Evolutionary conservation across 2,888 invertebrate genomes (phyloP), one percentile per base, ranked within the genome.

Genomic region (Apamea monoglypha): DNA sequence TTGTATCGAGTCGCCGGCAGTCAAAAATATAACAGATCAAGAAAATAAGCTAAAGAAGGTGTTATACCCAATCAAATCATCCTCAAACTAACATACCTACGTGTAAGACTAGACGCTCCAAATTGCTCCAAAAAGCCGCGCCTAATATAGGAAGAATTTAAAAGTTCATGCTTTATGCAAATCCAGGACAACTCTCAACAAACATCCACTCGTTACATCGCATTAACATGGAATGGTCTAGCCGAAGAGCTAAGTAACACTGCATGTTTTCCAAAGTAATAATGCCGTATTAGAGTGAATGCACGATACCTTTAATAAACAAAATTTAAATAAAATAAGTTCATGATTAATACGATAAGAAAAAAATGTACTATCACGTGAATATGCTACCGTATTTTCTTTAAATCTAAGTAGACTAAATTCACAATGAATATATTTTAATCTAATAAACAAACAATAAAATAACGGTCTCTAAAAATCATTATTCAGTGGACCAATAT

Each of bases 401-500:
- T 50, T 36, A 21, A 50, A 69, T 53, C 36, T 25, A 47, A 66
- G 32, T 50, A 32, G 7, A 36, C 53, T 32, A n/a, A 56, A 64
- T 53, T 75, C 14, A 36, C 29, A 29, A 66, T 29, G 18, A 64
- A 64, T 53, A 25, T 5, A 29, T 64, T 63, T 36, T 50, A 29
- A 53, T 40, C 53, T 50, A 14, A 47, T 59, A 59, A 29, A 50
- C 50, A 59, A 36, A 47, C 6, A 66, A 32, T 79, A 53, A 81
- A 59, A 61, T 44, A 44, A n/a, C 1, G 8, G 16, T 50, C 4
- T 21, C 36, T 36, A 10, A 53, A 69, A 70, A 56, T 29, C 8
- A 70, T 84, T 84, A 84, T 73, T 84, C 83, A 16, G 0, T 18
- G 32, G 59, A 10, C 84, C 84, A 84, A 75, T 96, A 96, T 91